These are phyloP conservation scores for Heteromyza rotundicornis DNA, from an alignment of 2,888 invertebrate species.

Conservation along the genomic window DNA sequence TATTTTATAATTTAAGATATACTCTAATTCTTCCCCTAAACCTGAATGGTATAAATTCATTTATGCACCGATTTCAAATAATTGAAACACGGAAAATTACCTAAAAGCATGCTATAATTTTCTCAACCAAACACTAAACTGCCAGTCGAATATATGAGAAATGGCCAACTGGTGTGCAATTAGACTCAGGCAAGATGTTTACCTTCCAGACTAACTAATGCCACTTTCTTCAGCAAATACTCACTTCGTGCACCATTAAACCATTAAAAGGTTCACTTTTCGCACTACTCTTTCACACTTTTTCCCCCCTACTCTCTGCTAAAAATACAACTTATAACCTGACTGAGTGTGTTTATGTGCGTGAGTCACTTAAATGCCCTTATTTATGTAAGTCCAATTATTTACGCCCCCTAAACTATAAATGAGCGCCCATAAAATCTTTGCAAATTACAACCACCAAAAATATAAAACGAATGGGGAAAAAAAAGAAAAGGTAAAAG, in stretches of 20 bases:
- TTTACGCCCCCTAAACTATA: not conserved
- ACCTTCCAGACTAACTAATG: no score
- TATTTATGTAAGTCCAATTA: not conserved
- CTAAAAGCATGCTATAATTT: not conserved
- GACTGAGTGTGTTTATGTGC: not conserved
- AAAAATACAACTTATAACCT: no score
- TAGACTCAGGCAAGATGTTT: slow-evolving; percentile 49
- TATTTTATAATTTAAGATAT: no score
- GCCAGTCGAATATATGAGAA: slow-evolving; percentile 16
- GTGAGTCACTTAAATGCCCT: not conserved
- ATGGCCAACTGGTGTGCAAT: slow-evolving; percentile 51
- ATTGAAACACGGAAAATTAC: no score
- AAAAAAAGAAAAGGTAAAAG: not conserved
- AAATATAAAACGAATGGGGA: no score
- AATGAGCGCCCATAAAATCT: not conserved
- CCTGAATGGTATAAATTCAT: no score
- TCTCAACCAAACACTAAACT: not conserved
- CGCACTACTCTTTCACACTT: slow-evolving; percentile 3
- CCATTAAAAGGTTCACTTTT: not conserved
- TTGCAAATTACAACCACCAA: no score
- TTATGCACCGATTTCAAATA: no score
- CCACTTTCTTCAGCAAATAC: no score
- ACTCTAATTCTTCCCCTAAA: no score
- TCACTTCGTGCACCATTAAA: not conserved
- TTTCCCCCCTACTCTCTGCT: not conserved